These are phyloP conservation scores for Polyodon spathula DNA, from an alignment of 2,113 vertebrate genomes.

Conservation along the genomic window DNA sequence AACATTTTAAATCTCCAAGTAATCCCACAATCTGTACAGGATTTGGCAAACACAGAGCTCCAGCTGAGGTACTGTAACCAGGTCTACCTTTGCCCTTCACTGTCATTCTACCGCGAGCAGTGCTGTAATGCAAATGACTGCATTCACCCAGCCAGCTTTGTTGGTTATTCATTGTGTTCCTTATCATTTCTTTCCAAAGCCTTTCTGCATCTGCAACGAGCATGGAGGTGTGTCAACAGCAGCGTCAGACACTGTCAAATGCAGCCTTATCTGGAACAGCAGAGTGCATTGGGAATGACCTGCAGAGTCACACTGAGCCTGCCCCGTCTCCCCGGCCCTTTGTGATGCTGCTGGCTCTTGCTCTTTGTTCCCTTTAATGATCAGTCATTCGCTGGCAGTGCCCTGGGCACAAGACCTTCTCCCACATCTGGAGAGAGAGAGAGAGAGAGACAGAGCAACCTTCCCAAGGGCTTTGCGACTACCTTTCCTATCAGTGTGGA, in stretches of 20 bases:
- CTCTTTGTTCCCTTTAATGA: slow-evolving; percentile 48
- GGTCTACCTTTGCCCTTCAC: neutral
- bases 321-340: slow-evolving; percentile 40
- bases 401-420: slow-evolving; percentile 25
- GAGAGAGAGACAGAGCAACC: neutral
- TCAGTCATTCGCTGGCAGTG: slow-evolving; percentile 29
- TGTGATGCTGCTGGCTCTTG: slow-evolving; percentile 30
- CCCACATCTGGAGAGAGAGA: slow-evolving; percentile 27
- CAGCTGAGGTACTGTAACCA: too few species aligned
- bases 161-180: slow-evolving; percentile 65
- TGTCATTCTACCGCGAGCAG: slow-evolving; percentile 13
- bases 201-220: slow-evolving; percentile 20
- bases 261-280: slow-evolving; percentile 68
- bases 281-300: slow-evolving; percentile 58
- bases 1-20: too few species aligned
- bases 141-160: slow-evolving; percentile 60
- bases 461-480: slow-evolving; percentile 25
- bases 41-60: too few species aligned
- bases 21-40: too few species aligned
- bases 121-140: slow-evolving; percentile 57
- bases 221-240: slow-evolving; percentile 35
- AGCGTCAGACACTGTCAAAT: slow-evolving; percentile 57
- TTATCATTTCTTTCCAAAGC: slow-evolving; percentile 58
- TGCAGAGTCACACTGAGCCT: slow-evolving; percentile 49
- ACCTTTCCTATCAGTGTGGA: slow-evolving; percentile 28